Percentiles rank a stretch among this genome's conserved stretches.
These are phyloP conservation scores for Patella caerulea DNA, from an alignment of 2,888 invertebrate genomes.

Conservation along the genomic window DNA sequence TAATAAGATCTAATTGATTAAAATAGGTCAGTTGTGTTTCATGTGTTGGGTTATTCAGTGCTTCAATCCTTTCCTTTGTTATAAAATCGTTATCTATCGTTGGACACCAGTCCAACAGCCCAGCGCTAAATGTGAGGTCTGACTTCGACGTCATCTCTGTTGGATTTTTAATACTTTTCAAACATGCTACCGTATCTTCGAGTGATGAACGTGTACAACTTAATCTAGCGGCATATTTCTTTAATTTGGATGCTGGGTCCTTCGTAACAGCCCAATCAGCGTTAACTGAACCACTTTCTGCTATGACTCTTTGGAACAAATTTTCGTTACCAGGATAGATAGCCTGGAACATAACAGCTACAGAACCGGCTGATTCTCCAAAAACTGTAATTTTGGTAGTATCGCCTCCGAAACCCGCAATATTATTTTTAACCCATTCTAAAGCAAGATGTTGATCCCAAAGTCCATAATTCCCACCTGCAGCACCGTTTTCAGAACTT, in stretches of 20 bases:
- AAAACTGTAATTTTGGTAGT: conserved; percentile 45
- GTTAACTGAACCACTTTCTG: conserved; percentile 46
- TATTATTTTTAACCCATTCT: conserved; percentile 52
- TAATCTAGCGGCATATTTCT: neutral
- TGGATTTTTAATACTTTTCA: neutral
- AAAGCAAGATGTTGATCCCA: conserved; percentile 55
- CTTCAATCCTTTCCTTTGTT: neutral
- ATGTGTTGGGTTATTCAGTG: neutral
- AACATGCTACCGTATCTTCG: neutral
- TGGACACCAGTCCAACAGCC: neutral
- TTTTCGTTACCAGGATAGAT: conserved; percentile 44
- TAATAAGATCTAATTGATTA: neutral
- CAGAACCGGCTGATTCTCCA: conserved; percentile 55
- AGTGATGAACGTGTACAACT: neutral
- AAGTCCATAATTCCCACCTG: conserved; percentile 54
- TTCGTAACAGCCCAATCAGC: conserved; percentile 8
- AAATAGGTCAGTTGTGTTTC: neutral
- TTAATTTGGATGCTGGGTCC: neutral
- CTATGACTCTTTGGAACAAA: conserved; percentile 48
- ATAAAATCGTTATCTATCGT: neutral
- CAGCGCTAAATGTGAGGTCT: neutral
- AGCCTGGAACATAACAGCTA: conserved; percentile 42
- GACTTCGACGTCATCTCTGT: neutral
- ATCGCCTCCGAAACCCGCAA: conserved; percentile 47
- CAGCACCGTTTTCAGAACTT: conserved; percentile 39